Evolutionary conservation across 2,888 invertebrate genomes (phyloP).

Genomic region (Lutraria lutraria): DNA sequence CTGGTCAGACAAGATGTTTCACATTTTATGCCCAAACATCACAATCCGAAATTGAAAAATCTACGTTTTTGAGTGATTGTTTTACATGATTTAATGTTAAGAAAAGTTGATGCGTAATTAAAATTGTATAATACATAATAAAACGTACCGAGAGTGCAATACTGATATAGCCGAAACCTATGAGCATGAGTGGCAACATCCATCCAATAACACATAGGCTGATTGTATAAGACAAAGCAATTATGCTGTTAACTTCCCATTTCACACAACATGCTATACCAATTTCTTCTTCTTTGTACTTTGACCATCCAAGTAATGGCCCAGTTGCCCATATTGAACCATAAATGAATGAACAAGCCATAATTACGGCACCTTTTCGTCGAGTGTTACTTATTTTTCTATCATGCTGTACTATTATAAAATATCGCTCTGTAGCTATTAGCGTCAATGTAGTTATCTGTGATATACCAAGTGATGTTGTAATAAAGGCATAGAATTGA

Average conservation of each 20-base stretch:
- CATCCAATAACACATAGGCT: slow-evolving; percentile 50
- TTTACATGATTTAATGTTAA: too few species aligned
- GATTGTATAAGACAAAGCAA: slow-evolving; percentile 48
- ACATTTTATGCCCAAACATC: too few species aligned
- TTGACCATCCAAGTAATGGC: slow-evolving; percentile 59
- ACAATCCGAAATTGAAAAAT: too few species aligned
- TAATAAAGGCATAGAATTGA: slow-evolving; percentile 52
- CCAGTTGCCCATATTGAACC: slow-evolving; percentile 50
- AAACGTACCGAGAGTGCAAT: slow-evolving; percentile 55
- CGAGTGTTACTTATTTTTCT: slow-evolving; percentile 35
- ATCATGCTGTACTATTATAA: slow-evolving; percentile 48
- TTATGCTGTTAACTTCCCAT: slow-evolving; percentile 40
- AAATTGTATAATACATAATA: not conserved
- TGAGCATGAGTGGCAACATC: slow-evolving; percentile 53
- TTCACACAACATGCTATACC: slow-evolving; percentile 56
- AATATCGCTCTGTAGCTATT: slow-evolving; percentile 57
- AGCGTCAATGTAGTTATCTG: slow-evolving; percentile 53
- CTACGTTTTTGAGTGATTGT: too few species aligned
- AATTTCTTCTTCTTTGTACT: slow-evolving; percentile 43
- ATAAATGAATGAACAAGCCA: slow-evolving; percentile 42
- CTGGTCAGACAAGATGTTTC: too few species aligned
- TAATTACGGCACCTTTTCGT: slow-evolving; percentile 7
- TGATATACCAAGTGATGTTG: slow-evolving; percentile 50
- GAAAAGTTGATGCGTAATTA: too few species aligned
- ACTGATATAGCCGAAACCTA: slow-evolving; percentile 53